phyloP scores from a whole-genome alignment of 2,113 vertebrate genomes.

The Boulengeromyrus knoepffleri region DNA sequence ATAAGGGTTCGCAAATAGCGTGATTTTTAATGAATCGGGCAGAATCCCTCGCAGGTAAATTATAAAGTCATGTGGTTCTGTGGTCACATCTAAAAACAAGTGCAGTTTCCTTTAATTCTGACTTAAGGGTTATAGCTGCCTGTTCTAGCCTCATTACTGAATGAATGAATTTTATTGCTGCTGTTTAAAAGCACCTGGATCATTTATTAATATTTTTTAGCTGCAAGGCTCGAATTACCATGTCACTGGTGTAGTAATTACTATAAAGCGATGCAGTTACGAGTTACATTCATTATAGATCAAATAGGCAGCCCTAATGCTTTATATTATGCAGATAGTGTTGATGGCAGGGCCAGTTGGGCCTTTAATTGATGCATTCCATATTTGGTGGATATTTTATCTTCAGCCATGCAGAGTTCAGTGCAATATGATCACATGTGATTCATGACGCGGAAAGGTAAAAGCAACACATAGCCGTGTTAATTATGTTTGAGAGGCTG shows the following conservation, averaged over 20 bases:
- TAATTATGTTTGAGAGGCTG: not conserved
- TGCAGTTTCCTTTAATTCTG: not conserved
- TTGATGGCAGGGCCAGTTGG: conserved; percentile 12
- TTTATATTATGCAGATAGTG: conserved; percentile 20
- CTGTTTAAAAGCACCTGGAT: conserved; percentile 25
- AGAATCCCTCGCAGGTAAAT: conserved; percentile 1
- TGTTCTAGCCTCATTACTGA: conserved; percentile 15
- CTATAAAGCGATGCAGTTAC: conserved; percentile 19
- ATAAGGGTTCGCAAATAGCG: not conserved
- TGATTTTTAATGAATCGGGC: not conserved
- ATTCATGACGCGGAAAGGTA: conserved; percentile 24
- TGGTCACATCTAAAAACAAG: conserved; percentile 27
- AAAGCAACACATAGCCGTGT: not conserved
- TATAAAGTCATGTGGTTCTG: conserved; percentile 20
- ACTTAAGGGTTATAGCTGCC: not conserved
- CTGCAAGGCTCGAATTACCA: conserved; percentile 19
- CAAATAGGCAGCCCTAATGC: conserved; percentile 13
- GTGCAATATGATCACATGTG: conserved; percentile 25
- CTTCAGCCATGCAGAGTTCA: conserved; percentile 22
- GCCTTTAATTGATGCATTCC: conserved; percentile 29
- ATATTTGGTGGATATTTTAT: conserved; percentile 32
- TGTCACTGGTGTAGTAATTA: conserved; percentile 20
- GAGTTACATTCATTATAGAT: conserved; percentile 21
- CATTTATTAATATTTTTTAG: conserved; percentile 24
- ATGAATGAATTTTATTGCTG: conserved; percentile 21